Percentiles rank a stretch among this genome's conserved stretches.
Conservation (phyloP, 2,797 vertebrate genomes). For the Acrossocheilus fasciatus region DNA sequence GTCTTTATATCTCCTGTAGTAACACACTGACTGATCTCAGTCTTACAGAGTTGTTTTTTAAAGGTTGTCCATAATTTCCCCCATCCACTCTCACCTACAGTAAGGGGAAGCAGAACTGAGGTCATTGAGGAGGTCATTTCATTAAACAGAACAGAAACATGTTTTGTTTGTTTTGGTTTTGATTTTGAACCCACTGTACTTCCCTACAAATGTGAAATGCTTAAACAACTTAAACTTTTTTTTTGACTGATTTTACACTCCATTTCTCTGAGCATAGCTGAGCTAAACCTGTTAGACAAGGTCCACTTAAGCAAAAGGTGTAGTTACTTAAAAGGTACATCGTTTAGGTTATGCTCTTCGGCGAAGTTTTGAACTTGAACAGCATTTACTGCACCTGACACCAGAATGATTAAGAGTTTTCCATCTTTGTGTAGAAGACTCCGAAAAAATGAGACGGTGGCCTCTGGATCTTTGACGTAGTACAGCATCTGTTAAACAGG, state of each 20-base stretch:
- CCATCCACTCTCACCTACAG: conserved; percentile 85
- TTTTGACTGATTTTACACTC: background rate
- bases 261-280: background rate
- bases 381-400: conserved; percentile 81
- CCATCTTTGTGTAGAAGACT: conserved; percentile 82
- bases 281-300: background rate
- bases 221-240: too few species aligned
- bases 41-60: conserved; percentile 70
- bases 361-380: background rate
- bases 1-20: conserved; percentile 79
- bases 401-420: conserved; percentile 89
- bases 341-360: background rate
- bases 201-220: background rate
- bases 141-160: background rate
- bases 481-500: conserved; percentile 87
- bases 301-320: background rate
- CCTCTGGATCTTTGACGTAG: conserved; percentile 86
- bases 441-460: conserved; percentile 86
- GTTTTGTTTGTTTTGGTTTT: background rate
- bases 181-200: background rate
- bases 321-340: background rate
- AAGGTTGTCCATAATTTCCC: conserved; percentile 85
- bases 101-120: conserved; percentile 12
- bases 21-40: conserved; percentile 80
- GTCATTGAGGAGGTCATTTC: too few species aligned